Percentiles rank a stretch among this genome's conserved stretches.
These are phyloP conservation scores for Sturmia bella DNA, from an alignment of 2,888 invertebrate species.

Conservation along the genomic window DNA sequence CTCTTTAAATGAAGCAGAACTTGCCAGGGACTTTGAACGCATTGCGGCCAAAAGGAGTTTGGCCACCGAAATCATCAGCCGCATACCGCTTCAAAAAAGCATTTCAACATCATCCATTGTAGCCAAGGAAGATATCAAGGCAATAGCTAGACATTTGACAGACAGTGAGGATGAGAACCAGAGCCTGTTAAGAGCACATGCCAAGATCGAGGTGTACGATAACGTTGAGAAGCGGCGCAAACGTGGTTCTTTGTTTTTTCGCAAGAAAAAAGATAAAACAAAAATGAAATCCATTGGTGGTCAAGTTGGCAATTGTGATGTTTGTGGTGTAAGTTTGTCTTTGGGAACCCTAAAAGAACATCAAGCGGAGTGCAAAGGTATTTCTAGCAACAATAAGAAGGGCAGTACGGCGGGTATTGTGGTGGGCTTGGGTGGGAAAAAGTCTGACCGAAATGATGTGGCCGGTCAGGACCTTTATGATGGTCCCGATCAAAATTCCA, in stretches of 20 bases:
- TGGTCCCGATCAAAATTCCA: constrained; percentile 66
- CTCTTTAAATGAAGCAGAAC: constrained; percentile 93
- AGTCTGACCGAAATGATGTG: constrained; percentile 62
- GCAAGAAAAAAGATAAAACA: constrained; percentile 90
- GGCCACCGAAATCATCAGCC: constrained; percentile 83
- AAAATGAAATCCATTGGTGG: constrained; percentile 76
- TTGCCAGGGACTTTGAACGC: constrained; percentile 84
- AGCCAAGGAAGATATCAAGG: constrained; percentile 83
- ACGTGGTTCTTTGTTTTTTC: constrained; percentile 93
- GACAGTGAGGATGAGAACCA: constrained; percentile 82
- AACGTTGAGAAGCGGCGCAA: constrained; percentile 93
- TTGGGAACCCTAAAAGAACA: constrained; percentile 94
- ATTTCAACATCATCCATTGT: constrained; percentile 95
- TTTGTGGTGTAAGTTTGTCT: constrained; percentile 93
- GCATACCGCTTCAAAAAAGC: constrained; percentile 93
- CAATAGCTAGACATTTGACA: constrained; percentile 80
- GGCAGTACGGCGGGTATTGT: constrained; percentile 66
- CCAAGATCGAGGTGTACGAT: constrained; percentile 83
- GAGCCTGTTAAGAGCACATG: constrained; percentile 81
- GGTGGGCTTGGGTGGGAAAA: constrained; percentile 56
- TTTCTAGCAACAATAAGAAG: constrained; percentile 71
- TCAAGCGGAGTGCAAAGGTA: constrained; percentile 88
- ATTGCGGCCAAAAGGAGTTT: constrained; percentile 81
- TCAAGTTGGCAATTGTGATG: constrained; percentile 82
- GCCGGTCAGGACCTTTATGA: constrained; percentile 73